Evolutionary conservation across 2,113 vertebrate genomes (phyloP), one percentile per base, ranked within the genome.

Genomic region (Cryptotis parvus): DNA sequence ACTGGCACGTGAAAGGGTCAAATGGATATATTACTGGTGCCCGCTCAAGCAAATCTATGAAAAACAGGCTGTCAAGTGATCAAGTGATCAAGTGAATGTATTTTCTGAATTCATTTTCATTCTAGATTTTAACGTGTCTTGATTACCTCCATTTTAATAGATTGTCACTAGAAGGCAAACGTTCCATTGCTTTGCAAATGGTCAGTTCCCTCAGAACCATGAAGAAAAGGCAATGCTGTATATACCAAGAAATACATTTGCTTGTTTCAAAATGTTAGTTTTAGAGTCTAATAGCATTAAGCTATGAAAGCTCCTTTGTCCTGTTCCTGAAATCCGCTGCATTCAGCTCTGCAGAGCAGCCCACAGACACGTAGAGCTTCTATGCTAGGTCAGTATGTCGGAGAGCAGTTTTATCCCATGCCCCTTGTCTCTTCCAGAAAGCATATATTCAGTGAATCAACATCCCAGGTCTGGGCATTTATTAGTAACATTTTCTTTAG

Each of bases 131-230:
- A 70, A 86, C 8, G 75, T 66, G 14, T 14, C 27, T 90, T 82
- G 24, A 81, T 86, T 89, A 72, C 68, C 82, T 90, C 31, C 14
- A 68, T 80, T 89, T 90, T 89, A 81, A 65, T 65, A 77, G 26
- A 81, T 65, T 82, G 77, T 37, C 39, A 75, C 6, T 80, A 69
- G 3, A 31, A 4, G 72, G 81, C 18, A 85, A 43, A 37, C 35
- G 74, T 65, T 88, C 14, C 76, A 10, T 82, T 4, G n/a, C n/a
- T 79, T 61, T 43, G 82, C 79, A 87, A 90, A 45, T 52, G 76
- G 58, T 27, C 76, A 45, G 77, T 65, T n/a, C 9, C 76, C 73
- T 11, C 66, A 79, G 18, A 79, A 66, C 81, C 20, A 29, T 49
- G 55, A 79, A 29, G 6, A 75, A 55, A 41, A 88, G 41, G 2